Base-by-base conservation (phyloP, 2,888 invertebrate genomes). In the Himalopsyche tibetana region DNA sequence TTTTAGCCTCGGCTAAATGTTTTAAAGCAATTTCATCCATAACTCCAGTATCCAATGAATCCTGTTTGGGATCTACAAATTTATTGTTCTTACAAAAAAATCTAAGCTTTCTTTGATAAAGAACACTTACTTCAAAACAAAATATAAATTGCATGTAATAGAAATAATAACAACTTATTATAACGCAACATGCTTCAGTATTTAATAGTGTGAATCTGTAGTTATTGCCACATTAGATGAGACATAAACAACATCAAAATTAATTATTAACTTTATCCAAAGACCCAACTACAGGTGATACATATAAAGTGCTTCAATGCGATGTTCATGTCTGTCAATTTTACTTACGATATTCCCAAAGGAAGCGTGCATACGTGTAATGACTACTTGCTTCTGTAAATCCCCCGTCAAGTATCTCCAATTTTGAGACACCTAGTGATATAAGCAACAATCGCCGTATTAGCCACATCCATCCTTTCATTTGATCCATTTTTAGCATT, bases 401-500 rank as follows among this genome's bases (percentile, higher is more conserved):
- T 3, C 93, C 93, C 1, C 93, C 94, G 80, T 94, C 93, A 0
- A 92, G 89, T 9, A 92, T 87, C 88, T 91, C 93, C 83, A 91
- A 90, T 84, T 92, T 91, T 1, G 92, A 91, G 0, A 93, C 91
- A 0, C 92, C 92, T 36, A 94, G 92, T 0, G 92, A 89, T 2
- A 93, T 92, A 8, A 93, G 89, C 86, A 92, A 92, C 82, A 94
- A 91, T 89, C 94, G 94, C 89, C 94, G 94, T 0, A 94, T 94
- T 15, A 95, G 90, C 94, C 94, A 95, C 88, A 94, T 90, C 90
- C 94, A 94, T 0, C 93, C 93, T 89, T 92, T 92, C 40, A 92
- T 92, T 85, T 74, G n/a, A 36, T 74, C 86, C 56, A 86, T 63
- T 17, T 82, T 36, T 17, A 84, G 40, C 17, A 86, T 40, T 28